Conservation (phyloP, 2,113 vertebrate species). For the Oreochromis niloticus region DNA sequence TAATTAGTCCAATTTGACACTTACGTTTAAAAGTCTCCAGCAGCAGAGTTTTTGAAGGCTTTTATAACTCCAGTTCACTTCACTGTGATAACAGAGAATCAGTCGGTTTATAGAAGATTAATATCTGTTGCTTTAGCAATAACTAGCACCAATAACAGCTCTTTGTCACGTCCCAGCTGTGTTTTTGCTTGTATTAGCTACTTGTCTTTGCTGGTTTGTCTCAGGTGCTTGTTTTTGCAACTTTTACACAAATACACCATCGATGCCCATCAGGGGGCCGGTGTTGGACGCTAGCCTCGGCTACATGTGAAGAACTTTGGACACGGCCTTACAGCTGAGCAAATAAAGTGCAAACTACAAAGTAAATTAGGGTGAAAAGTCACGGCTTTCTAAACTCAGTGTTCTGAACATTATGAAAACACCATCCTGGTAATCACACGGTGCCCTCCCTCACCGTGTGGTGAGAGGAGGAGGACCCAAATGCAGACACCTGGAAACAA, state of each 20-base stretch:
- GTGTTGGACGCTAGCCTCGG: not conserved
- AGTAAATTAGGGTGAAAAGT: not conserved
- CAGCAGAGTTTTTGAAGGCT: not conserved
- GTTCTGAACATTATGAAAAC: not conserved
- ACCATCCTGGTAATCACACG: not conserved
- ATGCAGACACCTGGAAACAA: not conserved
- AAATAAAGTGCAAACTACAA: not conserved
- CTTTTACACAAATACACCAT: not conserved
- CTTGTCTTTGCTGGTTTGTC: not conserved
- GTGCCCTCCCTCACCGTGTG: not conserved
- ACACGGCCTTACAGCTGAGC: accelerated
- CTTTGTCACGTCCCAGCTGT: not conserved
- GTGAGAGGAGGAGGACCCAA: not conserved
- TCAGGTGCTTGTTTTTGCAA: not conserved
- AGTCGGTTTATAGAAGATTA: not conserved
- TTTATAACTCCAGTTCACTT: not conserved
- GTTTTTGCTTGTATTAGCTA: not conserved
- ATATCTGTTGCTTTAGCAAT: not conserved
- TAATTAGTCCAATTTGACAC: not conserved
- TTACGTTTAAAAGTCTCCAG: not conserved
- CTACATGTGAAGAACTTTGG: not conserved
- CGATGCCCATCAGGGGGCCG: not conserved
- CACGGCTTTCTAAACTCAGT: accelerated
- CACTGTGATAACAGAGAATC: not conserved
- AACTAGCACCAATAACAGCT: not conserved